phyloP scores from a whole-genome alignment of 2,888 invertebrate species.

The Chaetogeoica ovagalla region DNA sequence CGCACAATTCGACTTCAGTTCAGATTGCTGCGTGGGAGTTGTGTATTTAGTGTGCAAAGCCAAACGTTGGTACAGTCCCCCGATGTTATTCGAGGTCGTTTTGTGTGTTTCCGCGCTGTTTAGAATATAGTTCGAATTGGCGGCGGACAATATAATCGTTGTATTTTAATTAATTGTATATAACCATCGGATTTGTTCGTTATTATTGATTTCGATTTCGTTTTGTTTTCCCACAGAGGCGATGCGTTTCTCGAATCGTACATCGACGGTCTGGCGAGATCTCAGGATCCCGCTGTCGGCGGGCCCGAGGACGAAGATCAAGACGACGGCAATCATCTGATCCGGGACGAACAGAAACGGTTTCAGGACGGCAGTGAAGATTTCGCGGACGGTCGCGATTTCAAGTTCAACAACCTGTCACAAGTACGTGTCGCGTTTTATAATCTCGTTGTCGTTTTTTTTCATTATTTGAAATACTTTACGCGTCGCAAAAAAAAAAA shows the following conservation, averaged over 20 bases:
- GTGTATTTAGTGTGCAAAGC: no score
- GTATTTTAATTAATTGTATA: no score
- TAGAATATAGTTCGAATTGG: neutral
- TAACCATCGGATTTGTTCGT: no score
- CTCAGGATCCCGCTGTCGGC: conserved; percentile 59
- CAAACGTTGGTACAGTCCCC: no score
- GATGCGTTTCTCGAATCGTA: conserved; percentile 76
- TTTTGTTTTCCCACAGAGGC: conserved; percentile 67
- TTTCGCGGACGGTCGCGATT: conserved; percentile 45
- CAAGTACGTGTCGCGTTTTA: conserved; percentile 4
- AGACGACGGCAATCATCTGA: conserved; percentile 62
- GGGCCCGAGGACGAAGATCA: conserved; percentile 60
- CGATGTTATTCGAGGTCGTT: no score
- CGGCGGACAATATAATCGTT: no score
- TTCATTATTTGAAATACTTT: no score
- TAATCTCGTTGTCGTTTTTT: neutral
- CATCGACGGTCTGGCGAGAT: conserved; percentile 65
- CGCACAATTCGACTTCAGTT: neutral
- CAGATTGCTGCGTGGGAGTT: neutral
- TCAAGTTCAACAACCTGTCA: conserved; percentile 50
- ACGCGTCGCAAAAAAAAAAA: neutral
- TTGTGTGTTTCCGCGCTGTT: no score
- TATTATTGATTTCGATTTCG: neutral
- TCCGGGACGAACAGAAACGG: conserved; percentile 58
- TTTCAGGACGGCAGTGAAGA: conserved; percentile 46